These are phyloP conservation scores for Gymnodraco acuticeps DNA, from an alignment of 2,797 vertebrate species.

Conservation along the genomic window DNA sequence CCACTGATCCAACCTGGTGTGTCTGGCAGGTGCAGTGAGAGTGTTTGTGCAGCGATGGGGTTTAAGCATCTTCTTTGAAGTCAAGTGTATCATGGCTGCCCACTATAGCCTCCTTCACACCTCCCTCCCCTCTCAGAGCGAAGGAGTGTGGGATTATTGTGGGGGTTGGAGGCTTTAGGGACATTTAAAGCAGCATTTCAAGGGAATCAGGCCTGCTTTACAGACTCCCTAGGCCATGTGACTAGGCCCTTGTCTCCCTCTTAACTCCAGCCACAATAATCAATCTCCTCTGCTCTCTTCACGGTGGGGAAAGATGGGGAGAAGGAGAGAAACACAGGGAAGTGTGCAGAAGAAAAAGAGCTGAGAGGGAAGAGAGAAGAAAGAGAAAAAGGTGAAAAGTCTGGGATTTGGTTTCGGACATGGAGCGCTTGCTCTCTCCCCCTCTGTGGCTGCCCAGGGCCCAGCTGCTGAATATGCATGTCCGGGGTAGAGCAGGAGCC, in stretches of 20 bases:
- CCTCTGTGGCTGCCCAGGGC: constrained; percentile 46
- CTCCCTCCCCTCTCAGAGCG: constrained; percentile 54
- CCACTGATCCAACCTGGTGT: constrained; percentile 55
- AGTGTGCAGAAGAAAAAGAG: constrained; percentile 23
- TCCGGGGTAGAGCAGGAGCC: constrained; percentile 56
- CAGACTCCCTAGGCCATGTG: constrained; percentile 66
- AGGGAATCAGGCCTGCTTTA: constrained; percentile 77
- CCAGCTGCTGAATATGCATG: constrained; percentile 80
- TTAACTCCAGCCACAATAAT: constrained; percentile 79
- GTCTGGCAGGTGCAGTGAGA: constrained; percentile 65
- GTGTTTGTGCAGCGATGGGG: constrained; percentile 57
- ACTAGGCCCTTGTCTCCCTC: constrained; percentile 73
- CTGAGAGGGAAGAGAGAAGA: constrained; percentile 48
- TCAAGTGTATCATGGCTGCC: constrained; percentile 69
- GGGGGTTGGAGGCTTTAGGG: constrained; percentile 62
- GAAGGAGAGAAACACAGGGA: constrained; percentile 42
- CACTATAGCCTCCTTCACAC: constrained; percentile 55
- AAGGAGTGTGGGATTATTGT: constrained; percentile 68
- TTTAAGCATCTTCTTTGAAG: constrained; percentile 76
- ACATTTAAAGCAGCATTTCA: constrained; percentile 81
- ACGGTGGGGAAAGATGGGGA: constrained; percentile 59
- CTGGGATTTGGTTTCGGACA: constrained; percentile 64
- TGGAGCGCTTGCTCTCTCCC: constrained; percentile 38
- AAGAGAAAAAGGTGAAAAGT: constrained; percentile 72
- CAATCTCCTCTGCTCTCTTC: constrained; percentile 80